These are phyloP conservation scores for Laodelphax striatellus DNA, from an alignment of 1,140 invertebrate genomes.

Conservation along the genomic window DNA sequence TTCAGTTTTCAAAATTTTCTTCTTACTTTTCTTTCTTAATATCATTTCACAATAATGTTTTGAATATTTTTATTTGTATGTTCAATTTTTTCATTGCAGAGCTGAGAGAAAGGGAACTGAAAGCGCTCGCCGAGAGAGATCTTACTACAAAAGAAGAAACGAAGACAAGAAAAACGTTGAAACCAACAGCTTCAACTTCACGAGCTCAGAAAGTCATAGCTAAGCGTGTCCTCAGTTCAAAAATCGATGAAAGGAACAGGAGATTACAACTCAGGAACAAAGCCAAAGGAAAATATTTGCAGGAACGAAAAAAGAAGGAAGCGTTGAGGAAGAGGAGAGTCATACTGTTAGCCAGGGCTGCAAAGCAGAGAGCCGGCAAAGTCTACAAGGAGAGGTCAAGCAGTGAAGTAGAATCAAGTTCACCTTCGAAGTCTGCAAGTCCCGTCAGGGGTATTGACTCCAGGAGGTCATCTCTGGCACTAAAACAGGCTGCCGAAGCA, in stretches of 20 bases:
- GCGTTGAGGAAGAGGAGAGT: neutral
- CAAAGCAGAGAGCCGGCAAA: too few species aligned
- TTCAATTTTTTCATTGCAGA: slow-evolving; percentile 23
- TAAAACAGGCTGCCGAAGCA: too few species aligned
- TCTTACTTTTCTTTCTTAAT: too few species aligned
- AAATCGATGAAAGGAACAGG: slow-evolving; percentile 15
- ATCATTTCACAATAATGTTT: too few species aligned
- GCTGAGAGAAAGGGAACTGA: slow-evolving; percentile 48
- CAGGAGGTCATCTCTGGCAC: too few species aligned
- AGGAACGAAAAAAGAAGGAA: slow-evolving; percentile 9
- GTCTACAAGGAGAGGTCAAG: neutral
- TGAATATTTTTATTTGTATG: too few species aligned
- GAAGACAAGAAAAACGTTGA: slow-evolving; percentile 17
- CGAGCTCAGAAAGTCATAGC: neutral
- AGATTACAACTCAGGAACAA: slow-evolving; percentile 6
- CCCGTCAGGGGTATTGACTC: too few species aligned
- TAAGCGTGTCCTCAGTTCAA: neutral
- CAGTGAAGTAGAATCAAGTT: neutral
- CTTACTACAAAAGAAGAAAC: slow-evolving; percentile 12
- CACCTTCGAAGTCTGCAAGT: too few species aligned
- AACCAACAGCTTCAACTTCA: slow-evolving; percentile 3
- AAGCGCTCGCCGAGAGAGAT: slow-evolving; percentile 27
- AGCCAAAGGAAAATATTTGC: slow-evolving; percentile 9
- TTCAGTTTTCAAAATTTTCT: neutral
- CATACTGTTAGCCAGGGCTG: neutral